Conservation (phyloP, 2,113 vertebrate species). For the Pterocles gutturalis region DNA sequence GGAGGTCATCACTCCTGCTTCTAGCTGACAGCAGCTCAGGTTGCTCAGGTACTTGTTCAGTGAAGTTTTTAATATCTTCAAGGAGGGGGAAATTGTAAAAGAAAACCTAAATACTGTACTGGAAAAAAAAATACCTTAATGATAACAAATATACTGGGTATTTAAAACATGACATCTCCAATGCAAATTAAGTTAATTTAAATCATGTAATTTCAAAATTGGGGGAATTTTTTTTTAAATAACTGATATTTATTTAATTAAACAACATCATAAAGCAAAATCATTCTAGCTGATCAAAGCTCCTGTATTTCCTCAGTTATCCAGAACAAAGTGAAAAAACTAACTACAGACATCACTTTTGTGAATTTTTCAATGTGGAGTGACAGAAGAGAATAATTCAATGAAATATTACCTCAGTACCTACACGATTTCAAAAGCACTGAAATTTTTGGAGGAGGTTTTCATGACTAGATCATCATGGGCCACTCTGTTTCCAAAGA, state of each 20-base stretch:
- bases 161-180: neutral
- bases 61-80: neutral
- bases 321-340: neutral
- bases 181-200: neutral
- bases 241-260: neutral
- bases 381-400: neutral
- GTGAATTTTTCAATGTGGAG: neutral
- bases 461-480: neutral
- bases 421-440: neutral
- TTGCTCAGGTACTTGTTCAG: neutral
- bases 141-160: neutral
- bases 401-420: neutral
- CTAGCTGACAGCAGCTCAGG: neutral
- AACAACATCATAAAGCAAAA: neutral
- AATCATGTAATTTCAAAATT: neutral
- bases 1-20: neutral
- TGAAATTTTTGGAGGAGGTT: neutral
- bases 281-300: neutral
- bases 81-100: neutral
- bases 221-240: neutral
- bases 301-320: neutral
- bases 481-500: neutral
- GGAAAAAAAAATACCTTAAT: neutral
- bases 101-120: neutral
- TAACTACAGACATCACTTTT: neutral